phyloP scores from a whole-genome alignment of 2,797 vertebrate species.

The Gymnothorax reevesii region DNA sequence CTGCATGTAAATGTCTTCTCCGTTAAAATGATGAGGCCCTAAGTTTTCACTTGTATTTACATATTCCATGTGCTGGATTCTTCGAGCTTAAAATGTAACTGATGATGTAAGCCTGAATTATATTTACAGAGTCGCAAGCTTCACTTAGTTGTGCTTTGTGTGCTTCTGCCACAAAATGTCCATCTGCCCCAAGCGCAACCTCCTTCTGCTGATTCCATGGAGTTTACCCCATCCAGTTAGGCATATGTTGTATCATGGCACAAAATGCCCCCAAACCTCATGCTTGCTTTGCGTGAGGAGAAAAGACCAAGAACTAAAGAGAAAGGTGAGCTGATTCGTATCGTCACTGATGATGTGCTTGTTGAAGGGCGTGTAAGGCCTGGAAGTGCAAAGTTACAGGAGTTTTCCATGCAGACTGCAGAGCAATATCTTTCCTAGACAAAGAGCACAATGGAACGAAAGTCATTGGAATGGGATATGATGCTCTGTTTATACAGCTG shows the following conservation, averaged over 20 bases:
- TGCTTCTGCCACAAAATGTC: background rate
- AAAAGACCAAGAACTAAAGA: conserved; percentile 29
- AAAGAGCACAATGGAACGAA: conserved; percentile 31
- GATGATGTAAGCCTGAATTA: background rate
- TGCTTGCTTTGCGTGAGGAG: conserved; percentile 28
- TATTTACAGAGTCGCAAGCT: conserved; percentile 22
- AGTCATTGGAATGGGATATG: conserved; percentile 22
- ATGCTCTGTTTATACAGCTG: conserved; percentile 27
- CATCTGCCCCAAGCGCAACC: conserved; percentile 14
- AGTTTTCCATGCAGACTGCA: conserved; percentile 30
- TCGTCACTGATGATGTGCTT: conserved; percentile 27
- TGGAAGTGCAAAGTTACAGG: conserved; percentile 31
- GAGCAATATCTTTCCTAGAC: conserved; percentile 31
- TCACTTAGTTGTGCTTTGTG: background rate
- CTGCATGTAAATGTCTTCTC: background rate
- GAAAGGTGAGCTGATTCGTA: conserved; percentile 34
- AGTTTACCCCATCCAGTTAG: background rate
- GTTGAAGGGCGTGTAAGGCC: conserved; percentile 16
- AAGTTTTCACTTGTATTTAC: background rate
- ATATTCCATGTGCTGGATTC: conserved; percentile 3
- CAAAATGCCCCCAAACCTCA: conserved; percentile 36
- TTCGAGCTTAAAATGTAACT: background rate
- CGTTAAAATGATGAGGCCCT: background rate
- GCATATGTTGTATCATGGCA: conserved; percentile 33
- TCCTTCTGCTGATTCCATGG: background rate